phyloP scores from a whole-genome alignment of 1,140 invertebrate genomes.

The Macrosteles quadrilineatus region DNA sequence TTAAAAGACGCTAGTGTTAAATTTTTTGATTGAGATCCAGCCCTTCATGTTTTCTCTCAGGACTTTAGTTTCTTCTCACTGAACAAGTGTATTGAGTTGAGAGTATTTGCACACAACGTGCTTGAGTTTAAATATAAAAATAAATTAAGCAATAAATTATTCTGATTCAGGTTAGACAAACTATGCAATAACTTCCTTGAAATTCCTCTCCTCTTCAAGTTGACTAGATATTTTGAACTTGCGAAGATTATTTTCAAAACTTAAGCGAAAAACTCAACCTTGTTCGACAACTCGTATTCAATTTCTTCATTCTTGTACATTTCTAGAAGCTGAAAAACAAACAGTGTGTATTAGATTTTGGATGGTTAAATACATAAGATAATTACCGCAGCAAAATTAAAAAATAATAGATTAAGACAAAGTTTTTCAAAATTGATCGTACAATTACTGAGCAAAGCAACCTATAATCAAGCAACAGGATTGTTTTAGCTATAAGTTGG shows the following conservation, averaged over 20 bases:
- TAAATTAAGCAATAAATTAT: too few species aligned
- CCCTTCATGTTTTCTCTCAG: too few species aligned
- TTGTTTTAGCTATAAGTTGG: background rate
- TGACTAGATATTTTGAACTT: slow-evolving; percentile 16
- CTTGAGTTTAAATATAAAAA: too few species aligned
- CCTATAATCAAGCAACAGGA: background rate
- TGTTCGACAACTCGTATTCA: slow-evolving; percentile 87
- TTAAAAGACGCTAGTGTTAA: too few species aligned
- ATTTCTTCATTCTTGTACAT: slow-evolving; percentile 95
- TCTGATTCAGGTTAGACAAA: too few species aligned
- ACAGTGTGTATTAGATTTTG: slow-evolving; percentile 18
- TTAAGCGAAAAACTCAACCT: slow-evolving; percentile 88
- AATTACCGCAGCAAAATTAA: background rate
- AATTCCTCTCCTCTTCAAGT: background rate
- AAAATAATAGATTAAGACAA: background rate
- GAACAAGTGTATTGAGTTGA: too few species aligned
- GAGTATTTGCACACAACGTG: too few species aligned
- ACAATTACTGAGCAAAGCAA: background rate
- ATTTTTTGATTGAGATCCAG: too few species aligned
- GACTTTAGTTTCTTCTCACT: too few species aligned
- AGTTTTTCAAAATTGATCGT: background rate
- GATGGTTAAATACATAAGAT: background rate
- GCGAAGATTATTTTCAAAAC: background rate
- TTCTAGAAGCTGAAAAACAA: slow-evolving; percentile 78
- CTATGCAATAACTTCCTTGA: too few species aligned